Conservation (phyloP, 2,113 vertebrate genomes). For the Vulpes lagopus region DNA sequence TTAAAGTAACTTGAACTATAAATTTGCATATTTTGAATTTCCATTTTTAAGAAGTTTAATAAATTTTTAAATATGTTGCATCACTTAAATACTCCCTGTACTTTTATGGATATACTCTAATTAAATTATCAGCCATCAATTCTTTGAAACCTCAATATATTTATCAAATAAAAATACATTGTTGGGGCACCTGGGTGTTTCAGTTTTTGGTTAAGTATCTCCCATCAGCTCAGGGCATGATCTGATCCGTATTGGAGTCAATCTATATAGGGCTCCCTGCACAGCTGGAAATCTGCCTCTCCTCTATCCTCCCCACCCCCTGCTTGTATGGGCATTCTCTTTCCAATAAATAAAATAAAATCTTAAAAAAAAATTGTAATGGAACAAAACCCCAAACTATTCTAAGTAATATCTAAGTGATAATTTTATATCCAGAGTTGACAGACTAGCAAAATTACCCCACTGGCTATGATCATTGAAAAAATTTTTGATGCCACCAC, state of each 20-base stretch:
- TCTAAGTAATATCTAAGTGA: neutral
- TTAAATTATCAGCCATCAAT: neutral
- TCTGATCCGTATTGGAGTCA: too few species aligned
- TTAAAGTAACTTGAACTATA: conserved; percentile 32
- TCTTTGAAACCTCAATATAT: neutral
- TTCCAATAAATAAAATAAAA: neutral
- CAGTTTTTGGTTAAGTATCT: neutral
- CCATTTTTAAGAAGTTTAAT: conserved; percentile 9
- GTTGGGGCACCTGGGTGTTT: neutral
- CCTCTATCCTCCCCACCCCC: too few species aligned
- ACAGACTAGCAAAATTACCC: neutral
- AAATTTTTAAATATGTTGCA: conserved; percentile 3
- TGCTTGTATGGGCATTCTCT: neutral
- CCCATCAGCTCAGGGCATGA: neutral
- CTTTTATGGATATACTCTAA: conserved; percentile 21
- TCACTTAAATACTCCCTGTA: neutral
- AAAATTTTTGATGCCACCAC: neutral
- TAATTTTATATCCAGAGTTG: neutral
- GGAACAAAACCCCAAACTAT: neutral
- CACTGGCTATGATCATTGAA: neutral
- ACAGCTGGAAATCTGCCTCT: neutral
- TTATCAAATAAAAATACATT: neutral
- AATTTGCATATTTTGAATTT: conserved; percentile 54
- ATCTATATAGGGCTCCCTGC: too few species aligned
- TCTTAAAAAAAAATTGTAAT: neutral